Base-by-base conservation (phyloP, 2,113 vertebrate species). In the Ornithorhynchus anatinus region DNA sequence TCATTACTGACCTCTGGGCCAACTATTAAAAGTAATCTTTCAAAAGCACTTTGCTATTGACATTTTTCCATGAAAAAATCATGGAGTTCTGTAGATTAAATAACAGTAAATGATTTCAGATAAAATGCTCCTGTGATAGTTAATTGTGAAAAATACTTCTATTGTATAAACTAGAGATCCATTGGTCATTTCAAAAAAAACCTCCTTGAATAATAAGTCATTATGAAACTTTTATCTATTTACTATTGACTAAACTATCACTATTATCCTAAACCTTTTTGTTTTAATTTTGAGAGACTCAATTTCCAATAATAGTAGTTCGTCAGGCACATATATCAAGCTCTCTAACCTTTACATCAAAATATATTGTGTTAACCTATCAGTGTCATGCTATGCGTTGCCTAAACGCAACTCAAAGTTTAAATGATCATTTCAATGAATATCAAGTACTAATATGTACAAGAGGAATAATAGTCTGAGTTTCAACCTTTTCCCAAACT, bases 81-180 rank as follows among this genome's bases (percentile, higher is more conserved):
- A 58, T 62, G 66, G 85, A 60, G 37, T 59, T 51, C 84, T 77
- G 63, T 81, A 58, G 79, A 85, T 84, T 84, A 81, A 87, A 85
- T 85, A 85, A 85, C 47, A 75, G 72, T 44, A 60, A 84, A 84
- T 81, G 77, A 79, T 87, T 87, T 87, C 70, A 79, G 72, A 39
- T 17, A 84, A 69, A 75, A 62, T 70, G 60, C 51, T 63, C 3
- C 43, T 73, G 43, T 3, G 50, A 27, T 27, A 86, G 42, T 82
- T 87, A 64, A 77, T 84, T 66, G 79, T 60, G 80, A 77, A 77
- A 58, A 71, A 35, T 69, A 81, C 31, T 76, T 44, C 38, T 81
- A 75, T 75, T n/a, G n/a, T 31, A 8, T 60, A n/a, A n/a, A 68
- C 67, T 58, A 11, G 16, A 67, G 63, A 73, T 59, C 38, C 32